Percentiles rank a stretch among this genome's conserved stretches.
These are phyloP conservation scores for Zoroaster sp. DNA, from an alignment of 53 echinoderm and acorn worm genomes.

Conservation along the genomic window DNA sequence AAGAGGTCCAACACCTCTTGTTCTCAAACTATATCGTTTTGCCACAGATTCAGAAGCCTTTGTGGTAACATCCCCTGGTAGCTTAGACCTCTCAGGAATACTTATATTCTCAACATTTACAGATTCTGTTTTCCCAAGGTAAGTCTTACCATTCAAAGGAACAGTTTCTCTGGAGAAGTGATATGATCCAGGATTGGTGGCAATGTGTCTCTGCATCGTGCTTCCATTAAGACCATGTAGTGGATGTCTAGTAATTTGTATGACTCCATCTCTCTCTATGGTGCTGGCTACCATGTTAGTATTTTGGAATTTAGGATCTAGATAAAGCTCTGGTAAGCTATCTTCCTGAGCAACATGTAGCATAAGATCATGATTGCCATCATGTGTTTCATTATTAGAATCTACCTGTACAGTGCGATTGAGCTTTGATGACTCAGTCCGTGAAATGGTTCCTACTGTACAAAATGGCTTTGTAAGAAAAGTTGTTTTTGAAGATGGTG, in stretches of 20 bases:
- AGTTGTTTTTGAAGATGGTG: not conserved
- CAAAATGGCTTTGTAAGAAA: not conserved
- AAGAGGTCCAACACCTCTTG: not conserved
- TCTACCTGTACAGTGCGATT: not conserved
- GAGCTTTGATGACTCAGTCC: not conserved
- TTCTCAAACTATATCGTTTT: not conserved
- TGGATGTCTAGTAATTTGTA: conserved; percentile 30
- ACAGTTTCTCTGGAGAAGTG: not conserved
- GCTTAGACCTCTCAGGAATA: not conserved
- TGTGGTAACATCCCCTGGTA: not conserved
- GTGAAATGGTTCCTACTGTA: not conserved
- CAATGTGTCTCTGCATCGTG: not conserved
- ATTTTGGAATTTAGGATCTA: not conserved
- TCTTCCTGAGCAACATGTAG: not conserved
- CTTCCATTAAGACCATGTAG: conserved; percentile 13
- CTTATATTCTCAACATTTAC: not conserved
- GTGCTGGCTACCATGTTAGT: not conserved
- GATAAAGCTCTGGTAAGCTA: not conserved
- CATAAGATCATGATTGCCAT: not conserved
- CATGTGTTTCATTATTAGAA: not conserved
- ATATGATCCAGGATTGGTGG: not conserved
- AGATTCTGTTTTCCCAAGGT: not conserved
- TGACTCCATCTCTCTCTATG: conserved; percentile 12
- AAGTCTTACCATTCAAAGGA: not conserved
- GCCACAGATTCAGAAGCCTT: not conserved